A percentile compares a stretch with the other conserved stretches of the same genome.
Evolutionary conservation across 1,140 invertebrate genomes (phyloP).

Genomic region (Saxidomus purpurata): DNA sequence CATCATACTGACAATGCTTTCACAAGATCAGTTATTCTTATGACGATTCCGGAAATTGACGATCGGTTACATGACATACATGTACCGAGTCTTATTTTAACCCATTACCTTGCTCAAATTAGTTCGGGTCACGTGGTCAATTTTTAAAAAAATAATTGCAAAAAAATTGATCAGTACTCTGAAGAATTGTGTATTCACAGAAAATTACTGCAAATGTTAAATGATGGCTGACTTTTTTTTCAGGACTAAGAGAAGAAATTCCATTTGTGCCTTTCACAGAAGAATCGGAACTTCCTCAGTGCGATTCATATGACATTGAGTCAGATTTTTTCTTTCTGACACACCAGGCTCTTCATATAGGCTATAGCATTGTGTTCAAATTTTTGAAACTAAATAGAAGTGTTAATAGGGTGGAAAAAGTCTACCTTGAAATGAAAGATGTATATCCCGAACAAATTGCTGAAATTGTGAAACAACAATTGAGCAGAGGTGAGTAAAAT

Average conservation of each 20-base stretch:
- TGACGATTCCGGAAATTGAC: too few species aligned
- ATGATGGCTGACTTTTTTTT: not conserved
- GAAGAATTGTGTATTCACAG: too few species aligned
- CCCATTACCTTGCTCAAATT: too few species aligned
- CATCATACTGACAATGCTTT: too few species aligned
- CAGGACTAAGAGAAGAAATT: constrained; percentile 91
- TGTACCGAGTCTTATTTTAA: too few species aligned
- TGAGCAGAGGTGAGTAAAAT: constrained; percentile 87
- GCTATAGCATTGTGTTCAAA: constrained; percentile 93
- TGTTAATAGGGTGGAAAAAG: constrained; percentile 91
- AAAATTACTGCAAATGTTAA: too few species aligned
- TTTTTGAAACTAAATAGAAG: constrained; percentile 90
- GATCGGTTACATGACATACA: too few species aligned
- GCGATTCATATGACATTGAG: constrained; percentile 91
- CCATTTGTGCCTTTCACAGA: constrained; percentile 91
- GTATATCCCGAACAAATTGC: constrained; percentile 89
- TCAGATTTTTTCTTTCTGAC: constrained; percentile 96
- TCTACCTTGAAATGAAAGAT: constrained; percentile 88
- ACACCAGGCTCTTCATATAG: constrained; percentile 94
- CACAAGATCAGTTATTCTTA: too few species aligned
- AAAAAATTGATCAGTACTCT: too few species aligned
- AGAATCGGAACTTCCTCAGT: constrained; percentile 88
- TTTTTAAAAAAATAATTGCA: too few species aligned
- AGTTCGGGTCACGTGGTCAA: too few species aligned
- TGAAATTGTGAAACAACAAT: constrained; percentile 86